A percentile compares a stretch with the other conserved stretches of the same genome.
Conservation (phyloP, 2,888 invertebrate species). For the Caradrina kadenii region DNA sequence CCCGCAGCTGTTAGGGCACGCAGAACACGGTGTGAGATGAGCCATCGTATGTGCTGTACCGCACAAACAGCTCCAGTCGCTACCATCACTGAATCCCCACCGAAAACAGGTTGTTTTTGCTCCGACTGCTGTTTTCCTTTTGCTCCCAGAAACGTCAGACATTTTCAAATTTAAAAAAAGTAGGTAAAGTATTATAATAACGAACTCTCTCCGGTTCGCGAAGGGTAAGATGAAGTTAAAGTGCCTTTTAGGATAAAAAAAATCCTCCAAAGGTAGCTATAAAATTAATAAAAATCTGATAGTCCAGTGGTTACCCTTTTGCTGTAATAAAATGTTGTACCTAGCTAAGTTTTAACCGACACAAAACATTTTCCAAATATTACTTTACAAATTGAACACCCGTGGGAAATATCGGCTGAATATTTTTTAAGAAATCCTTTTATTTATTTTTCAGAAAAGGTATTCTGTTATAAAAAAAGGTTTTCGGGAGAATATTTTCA, state of each 20-base stretch:
- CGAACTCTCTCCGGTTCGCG: neutral
- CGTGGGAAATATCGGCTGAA: constrained; percentile 38
- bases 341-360: neutral
- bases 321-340: neutral
- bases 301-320: neutral
- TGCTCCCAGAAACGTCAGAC: neutral
- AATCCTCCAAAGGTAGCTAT: too few relatives aligned
- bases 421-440: constrained; percentile 10
- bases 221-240: too few relatives aligned
- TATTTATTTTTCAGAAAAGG: constrained; percentile 21
- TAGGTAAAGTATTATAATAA: neutral
- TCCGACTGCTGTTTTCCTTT: constrained; percentile 12
- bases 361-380: constrained; percentile 15
- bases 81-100: too few relatives aligned
- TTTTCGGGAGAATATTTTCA: neutral
- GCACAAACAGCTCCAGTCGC: too few relatives aligned
- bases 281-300: too few relatives aligned
- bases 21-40: too few relatives aligned
- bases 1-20: too few relatives aligned
- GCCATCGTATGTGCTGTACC: too few relatives aligned
- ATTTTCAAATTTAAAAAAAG: neutral
- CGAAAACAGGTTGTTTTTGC: too few relatives aligned
- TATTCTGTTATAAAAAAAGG: constrained; percentile 2
- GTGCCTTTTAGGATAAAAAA: neutral
- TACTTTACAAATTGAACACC: constrained; percentile 20